Evolutionary conservation across 2,113 vertebrate species (phyloP).

Genomic region (Tympanuchus pallidicinctus): DNA sequence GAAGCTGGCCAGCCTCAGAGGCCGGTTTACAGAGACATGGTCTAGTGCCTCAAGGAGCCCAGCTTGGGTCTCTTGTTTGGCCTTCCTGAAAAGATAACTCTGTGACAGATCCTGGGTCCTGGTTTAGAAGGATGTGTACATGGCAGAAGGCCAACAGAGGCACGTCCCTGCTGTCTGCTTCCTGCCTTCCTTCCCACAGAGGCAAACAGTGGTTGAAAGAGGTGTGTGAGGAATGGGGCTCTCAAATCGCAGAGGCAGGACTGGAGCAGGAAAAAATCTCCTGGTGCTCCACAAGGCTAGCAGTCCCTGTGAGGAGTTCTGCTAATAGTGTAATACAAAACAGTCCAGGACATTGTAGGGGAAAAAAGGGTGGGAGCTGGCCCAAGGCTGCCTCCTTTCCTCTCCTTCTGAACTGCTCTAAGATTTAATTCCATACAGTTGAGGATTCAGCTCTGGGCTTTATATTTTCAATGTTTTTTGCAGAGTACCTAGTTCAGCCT

Average conservation of each 20-base stretch:
- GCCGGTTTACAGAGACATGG: neutral
- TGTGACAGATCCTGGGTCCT: neutral
- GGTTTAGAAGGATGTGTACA: fast-evolving
- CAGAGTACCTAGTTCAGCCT: neutral
- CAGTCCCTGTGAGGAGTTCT: neutral
- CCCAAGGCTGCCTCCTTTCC: neutral
- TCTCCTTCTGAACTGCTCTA: neutral
- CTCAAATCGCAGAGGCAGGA: neutral
- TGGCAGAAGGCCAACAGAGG: neutral
- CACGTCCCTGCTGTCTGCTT: neutral
- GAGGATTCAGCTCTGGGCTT: neutral
- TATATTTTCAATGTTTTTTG: neutral
- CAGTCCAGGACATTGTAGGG: neutral
- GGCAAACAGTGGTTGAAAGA: neutral
- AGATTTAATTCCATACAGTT: neutral
- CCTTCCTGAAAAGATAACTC: neutral
- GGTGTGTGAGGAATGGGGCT: neutral
- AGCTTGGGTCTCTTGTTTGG: neutral
- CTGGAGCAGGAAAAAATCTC: neutral
- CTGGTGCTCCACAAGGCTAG: neutral
- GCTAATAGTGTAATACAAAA: neutral
- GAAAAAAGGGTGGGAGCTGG: neutral
- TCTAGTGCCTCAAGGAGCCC: neutral
- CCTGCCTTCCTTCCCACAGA: neutral
- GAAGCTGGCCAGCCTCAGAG: neutral